Evolutionary conservation across 2,113 vertebrate genomes (phyloP), one percentile per base, ranked within the genome.

Genomic region (Pelecanoides urinatrix): DNA sequence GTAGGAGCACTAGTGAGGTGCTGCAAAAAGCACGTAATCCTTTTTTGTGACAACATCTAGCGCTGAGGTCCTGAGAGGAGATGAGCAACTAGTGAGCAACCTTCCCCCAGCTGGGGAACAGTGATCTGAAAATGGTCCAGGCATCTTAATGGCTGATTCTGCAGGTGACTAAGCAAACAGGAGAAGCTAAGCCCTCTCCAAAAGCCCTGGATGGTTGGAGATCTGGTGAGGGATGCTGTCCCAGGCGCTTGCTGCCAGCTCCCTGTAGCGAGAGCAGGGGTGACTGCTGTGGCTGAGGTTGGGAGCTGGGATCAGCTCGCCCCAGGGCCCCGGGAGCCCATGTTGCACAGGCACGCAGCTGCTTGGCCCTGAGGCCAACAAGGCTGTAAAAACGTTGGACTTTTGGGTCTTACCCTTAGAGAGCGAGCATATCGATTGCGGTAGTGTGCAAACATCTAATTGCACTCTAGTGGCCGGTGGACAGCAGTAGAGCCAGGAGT

Each of bases 301-400:
- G 27, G 15, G 58, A 62, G 32, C 38, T 32, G 44, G 67, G 65
- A 56, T 40, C 72, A 49, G 32, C 72, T 73, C 8, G 0, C 3
- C 21, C 16, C 0, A 0, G 52, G 73, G 62, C 15, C 17, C 21
- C 3, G 9, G 59, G 56, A 88, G 27, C 66, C 52, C 2, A 3
- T 0, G 1, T 45, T 78, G 42, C 49, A 12, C 71, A 80, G 71
- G 47, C 65, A 63, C 1, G 0, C 44, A 75, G 74, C 66, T 56
- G 74, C 12, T 25, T 59, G n/a, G 62, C 82, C 84, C 70, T 52
- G 70, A 32, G 74, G 50, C 49, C 75, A 94, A 18, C 21, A n/a
- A 20, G 74, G 67, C 63, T 79, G 62, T 75, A 71, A 81, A 71
- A 61, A 63, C 36, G 19, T 12, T 65, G 80, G 55, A 15, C 61